Evolutionary conservation across 1,140 invertebrate genomes (phyloP), one percentile per base, ranked within the genome.

Genomic region (Zeugodacus cucurbitae): DNA sequence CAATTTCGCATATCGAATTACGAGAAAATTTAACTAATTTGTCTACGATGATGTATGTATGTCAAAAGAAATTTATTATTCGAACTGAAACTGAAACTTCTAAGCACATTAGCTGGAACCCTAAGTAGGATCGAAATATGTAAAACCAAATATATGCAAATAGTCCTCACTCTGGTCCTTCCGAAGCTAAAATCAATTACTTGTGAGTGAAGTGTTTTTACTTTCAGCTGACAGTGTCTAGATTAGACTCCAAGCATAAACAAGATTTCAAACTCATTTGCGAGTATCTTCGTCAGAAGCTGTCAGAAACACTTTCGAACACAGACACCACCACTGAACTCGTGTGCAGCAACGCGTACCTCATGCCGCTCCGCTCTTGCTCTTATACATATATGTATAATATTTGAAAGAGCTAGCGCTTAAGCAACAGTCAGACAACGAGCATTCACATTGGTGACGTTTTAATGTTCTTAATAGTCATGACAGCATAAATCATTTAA

Each of bases 401-500:
- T 11, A 41, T 41, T 41, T 41, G 37, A 41, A 41, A 41, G 37
- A 41, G 37, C 37, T 41, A 29, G 26, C 59, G 59, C 59, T 17
- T 64, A 11, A 74, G 4, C 70, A 41, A n/a, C 70, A 41, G 4
- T 3, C 67, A 74, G 67, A 74, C 67, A 74, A 6, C 34, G 14
- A 41, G 48, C 74, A 82, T 82, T 48, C 29, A 34, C 41, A 44
- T 44, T 41, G 44, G 41, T 82, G 74, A 82, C 37, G 74, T 82
- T 82, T 82, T 82, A 82, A 82, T 82, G 74, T 82, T 41, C 74
- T 82, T 82, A 82, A 82, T 82, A 82, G 74, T 54, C 74, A 82
- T 82, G 74, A 82, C 74, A 82, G 74, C 74, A 82, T 82, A 82
- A 82, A 82, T 82, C 74, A 82, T 82, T 82, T 82, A 82, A 48